Percentiles rank a stretch among this genome's conserved stretches.
Conservation (phyloP, 2,888 invertebrate genomes). For the Rhodophaea formosa region DNA sequence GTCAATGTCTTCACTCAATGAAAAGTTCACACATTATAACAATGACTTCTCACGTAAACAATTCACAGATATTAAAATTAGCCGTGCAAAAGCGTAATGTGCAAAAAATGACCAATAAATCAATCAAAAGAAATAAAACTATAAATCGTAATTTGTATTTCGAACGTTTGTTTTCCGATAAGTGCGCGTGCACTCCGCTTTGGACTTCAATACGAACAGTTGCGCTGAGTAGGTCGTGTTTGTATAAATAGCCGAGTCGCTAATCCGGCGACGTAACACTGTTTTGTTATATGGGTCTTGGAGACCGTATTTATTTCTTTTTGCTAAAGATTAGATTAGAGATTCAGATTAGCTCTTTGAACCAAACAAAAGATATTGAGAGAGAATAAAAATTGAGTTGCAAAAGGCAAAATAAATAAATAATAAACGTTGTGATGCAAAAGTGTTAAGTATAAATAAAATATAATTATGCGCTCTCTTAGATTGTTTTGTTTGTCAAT, state of each 20-base stretch:
- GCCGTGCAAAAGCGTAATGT: constrained; percentile 31
- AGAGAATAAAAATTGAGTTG: too few species aligned
- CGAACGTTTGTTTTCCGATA: constrained; percentile 22
- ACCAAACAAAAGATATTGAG: too few species aligned
- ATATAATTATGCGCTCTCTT: too few species aligned
- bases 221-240: constrained; percentile 48
- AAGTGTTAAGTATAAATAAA: too few species aligned
- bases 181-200: constrained; percentile 45
- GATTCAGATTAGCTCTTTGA: too few species aligned
- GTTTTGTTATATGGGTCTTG: constrained; percentile 12
- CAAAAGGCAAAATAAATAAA: too few species aligned
- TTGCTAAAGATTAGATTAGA: neutral
- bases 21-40: constrained; percentile 41
- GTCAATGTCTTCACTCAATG: constrained; percentile 35
- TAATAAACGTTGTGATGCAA: too few species aligned
- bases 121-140: constrained; percentile 18
- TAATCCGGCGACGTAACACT: constrained; percentile 41
- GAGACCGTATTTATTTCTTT: constrained; percentile 20
- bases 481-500: too few species aligned
- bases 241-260: constrained; percentile 61
- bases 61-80: constrained; percentile 21
- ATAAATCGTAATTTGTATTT: constrained; percentile 14
- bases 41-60: constrained; percentile 18
- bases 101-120: constrained; percentile 23
- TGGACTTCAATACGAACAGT: constrained; percentile 54